phyloP scores from a whole-genome alignment of 2,113 vertebrate species.

The Nansenia antarctica region DNA sequence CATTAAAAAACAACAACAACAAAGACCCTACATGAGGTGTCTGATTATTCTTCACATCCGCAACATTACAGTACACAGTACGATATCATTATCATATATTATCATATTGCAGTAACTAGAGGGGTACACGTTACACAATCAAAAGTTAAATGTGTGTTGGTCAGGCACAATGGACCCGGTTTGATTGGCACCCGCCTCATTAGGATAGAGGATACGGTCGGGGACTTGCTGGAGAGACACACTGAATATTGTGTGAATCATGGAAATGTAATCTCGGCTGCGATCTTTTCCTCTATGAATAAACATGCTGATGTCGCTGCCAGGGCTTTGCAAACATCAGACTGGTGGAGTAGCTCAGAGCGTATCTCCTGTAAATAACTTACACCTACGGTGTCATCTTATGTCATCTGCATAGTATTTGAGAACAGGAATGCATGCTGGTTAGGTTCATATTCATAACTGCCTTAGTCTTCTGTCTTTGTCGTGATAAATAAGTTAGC shows the following conservation, averaged over 20 bases:
- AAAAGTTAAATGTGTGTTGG: constrained; percentile 42
- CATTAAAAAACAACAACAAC: background rate
- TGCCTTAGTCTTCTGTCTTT: constrained; percentile 17
- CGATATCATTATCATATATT: constrained; percentile 27
- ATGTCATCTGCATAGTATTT: constrained; percentile 44
- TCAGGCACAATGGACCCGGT: constrained; percentile 18
- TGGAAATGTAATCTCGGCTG: constrained; percentile 15
- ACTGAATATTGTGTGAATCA: constrained; percentile 30
- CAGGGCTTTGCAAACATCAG: constrained; percentile 18
- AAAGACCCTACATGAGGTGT: background rate
- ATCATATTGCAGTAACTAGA: too few relatives aligned
- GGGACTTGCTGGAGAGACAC: constrained; percentile 19
- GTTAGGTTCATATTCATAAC: constrained; percentile 44
- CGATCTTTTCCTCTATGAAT: constrained; percentile 4
- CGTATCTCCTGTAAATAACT: constrained; percentile 36
- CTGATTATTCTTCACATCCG: background rate
- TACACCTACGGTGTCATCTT: constrained; percentile 30
- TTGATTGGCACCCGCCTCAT: background rate
- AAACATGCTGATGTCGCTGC: background rate
- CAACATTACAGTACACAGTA: too few relatives aligned
- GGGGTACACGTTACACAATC: too few relatives aligned
- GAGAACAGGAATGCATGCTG: constrained; percentile 22
- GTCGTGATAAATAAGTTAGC: background rate
- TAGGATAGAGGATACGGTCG: constrained; percentile 26
- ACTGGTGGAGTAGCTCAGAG: constrained; percentile 16